Base-by-base conservation (phyloP, 1,140 invertebrate genomes). In the Musca vetustissima region DNA sequence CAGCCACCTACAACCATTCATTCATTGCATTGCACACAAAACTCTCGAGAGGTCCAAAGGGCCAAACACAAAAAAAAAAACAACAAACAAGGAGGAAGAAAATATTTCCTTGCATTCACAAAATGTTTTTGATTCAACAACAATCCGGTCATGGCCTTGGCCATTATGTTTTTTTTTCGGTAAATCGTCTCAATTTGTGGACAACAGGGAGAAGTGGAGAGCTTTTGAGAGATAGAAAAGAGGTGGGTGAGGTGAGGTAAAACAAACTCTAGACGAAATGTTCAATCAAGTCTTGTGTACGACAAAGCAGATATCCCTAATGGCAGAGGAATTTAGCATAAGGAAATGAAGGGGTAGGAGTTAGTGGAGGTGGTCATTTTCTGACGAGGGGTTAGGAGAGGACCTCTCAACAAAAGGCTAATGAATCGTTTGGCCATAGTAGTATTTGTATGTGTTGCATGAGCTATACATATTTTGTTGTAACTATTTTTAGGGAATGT, bases 61-160 rank as follows among this genome's bases (percentile, higher is more conserved):
- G 17, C 19, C 32, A 4, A 15, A 61, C 28, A 25, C 55, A 22
- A 36, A 28, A 4, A 28, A 3, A 28, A 3, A 28, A 28, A 28
- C 28, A 28, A 28, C 8, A 28, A 8, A n/a, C n/a, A n/a, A n/a
- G n/a, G n/a, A n/a, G n/a, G 14, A 21, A 21, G 43, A 61, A 21
- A 67, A 22, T 32, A 61, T 66, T 48, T 57, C 24, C 55, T 57
- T 57, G 47, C 52, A 53, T 64, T 47, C 65, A 75, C 71, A 76
- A 79, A 78, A n/a, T n/a, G n/a, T 78, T 76, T 80, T 78, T 9
- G 3, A 43, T 43, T 43, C 28, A 19, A 61, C 28, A 19, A 61
- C 28, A 59, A 61, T 61, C 28, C 57, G 57, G 57, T 61, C 57
- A 61, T 61, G 57, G 57, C 57, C 57, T 61, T 61, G 57, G 57